Evolutionary conservation across 1,140 invertebrate species (phyloP), one percentile per base, ranked within the genome.

Genomic region (honey bee (Apis mellifera)): DNA sequence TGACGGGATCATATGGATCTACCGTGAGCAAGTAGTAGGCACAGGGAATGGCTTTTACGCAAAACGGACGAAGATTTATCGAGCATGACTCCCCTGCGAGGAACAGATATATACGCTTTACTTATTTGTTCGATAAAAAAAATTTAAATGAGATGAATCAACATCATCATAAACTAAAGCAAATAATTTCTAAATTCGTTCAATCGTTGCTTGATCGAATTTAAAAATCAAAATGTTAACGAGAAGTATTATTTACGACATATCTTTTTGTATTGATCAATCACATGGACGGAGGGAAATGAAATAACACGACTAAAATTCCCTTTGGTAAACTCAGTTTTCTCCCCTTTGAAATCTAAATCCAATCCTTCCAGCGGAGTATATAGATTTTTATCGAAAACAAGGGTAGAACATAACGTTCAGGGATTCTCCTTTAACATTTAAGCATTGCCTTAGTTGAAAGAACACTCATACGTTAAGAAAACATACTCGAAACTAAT

Each of bases 401-500:
- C 73, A 76, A 82, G 73, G 73, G 79, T 62, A 69, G 73, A 76
- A 60, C 73, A 76, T 82, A 76, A 76, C 64, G 26, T 52, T 75
- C 7, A 15, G 60, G 12, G 32, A 42, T 42, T 42, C 19, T 75
- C n/a, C 52, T 65, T 17, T 21, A 65, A 73, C 64, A 76, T 48
- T 82, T 69, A 82, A 82, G 21, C 54, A 9, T n/a, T 23, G 21
- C n/a, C 64, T 48, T 13, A n/a, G 32, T 23, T n/a, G 65, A 74
- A 82, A 89, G 89, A 92, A 91, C 88, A 86, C 86, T 91, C 90
- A 89, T 86, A 86, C 86, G 88, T 91, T 91, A 91, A 88, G 91
- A 92, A 91, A 92, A 92, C 91, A 92, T 90, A 90, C 90, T 89
- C 89, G 83, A 91, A 92, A 92, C 91, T 92, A 92, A 92, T 92